Conservation (phyloP, 2,113 vertebrate species). For the Podarcis cretensis region DNA sequence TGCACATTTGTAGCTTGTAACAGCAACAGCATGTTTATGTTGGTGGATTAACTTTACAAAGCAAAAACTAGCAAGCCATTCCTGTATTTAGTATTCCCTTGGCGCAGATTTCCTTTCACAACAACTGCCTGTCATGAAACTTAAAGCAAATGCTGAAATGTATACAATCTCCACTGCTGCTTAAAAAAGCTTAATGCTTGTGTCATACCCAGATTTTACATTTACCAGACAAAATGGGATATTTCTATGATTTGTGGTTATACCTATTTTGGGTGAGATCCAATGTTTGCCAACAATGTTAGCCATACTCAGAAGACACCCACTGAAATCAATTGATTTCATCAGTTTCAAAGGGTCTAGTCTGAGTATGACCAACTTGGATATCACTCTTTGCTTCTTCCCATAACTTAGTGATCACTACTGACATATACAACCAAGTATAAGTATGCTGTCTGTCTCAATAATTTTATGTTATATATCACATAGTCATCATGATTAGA, state of each 20-base stretch:
- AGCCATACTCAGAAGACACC: no score
- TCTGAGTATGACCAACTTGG: no score
- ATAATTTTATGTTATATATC: background rate
- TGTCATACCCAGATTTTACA: slow-evolving; percentile 22
- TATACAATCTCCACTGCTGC: background rate
- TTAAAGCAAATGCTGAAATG: slow-evolving; percentile 17
- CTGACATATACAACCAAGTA: no score
- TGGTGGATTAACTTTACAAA: slow-evolving; percentile 52
- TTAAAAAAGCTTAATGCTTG: slow-evolving; percentile 2
- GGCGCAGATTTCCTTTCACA: slow-evolving; percentile 2
- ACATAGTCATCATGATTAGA: background rate
- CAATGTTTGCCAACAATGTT: no score
- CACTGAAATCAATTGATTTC: no score
- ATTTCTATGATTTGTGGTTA: slow-evolving; percentile 6
- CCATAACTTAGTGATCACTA: background rate
- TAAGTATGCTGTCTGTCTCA: no score
- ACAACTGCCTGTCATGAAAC: slow-evolving; percentile 38
- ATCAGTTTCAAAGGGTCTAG: no score
- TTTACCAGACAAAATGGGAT: slow-evolving; percentile 27
- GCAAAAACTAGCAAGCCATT: background rate
- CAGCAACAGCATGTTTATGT: slow-evolving; percentile 47
- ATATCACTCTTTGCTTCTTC: slow-evolving; percentile 28
- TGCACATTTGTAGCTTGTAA: slow-evolving; percentile 45
- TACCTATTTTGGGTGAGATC: background rate
- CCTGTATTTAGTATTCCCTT: slow-evolving; percentile 45